Percentiles rank a stretch among this genome's conserved stretches.
Conservation (phyloP, 2,797 vertebrate genomes). For the Fistularia tabacaria region DNA sequence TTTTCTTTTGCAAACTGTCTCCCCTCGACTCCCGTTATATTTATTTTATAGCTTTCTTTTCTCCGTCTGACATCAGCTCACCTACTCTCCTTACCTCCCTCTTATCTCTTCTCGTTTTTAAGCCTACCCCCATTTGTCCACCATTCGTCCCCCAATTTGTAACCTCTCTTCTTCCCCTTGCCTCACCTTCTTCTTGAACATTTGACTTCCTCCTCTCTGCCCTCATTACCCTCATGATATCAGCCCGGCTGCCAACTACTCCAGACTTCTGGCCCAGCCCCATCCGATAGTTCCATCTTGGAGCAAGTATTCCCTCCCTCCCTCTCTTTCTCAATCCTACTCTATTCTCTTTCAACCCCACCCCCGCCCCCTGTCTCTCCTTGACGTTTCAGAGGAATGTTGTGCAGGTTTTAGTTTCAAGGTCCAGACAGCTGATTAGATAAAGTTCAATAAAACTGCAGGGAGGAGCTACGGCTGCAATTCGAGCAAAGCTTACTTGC, state of each 20-base stretch:
- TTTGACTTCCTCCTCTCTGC: conserved; percentile 11
- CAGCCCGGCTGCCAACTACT: conserved; percentile 19
- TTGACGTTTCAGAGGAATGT: conserved; percentile 47
- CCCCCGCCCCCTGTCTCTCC: not conserved
- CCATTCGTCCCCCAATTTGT: no score
- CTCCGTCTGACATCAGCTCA: no score
- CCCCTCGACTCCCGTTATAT: no score
- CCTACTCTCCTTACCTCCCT: conserved; percentile 1
- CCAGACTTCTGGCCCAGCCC: conserved; percentile 13
- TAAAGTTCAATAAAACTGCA: conserved; percentile 64
- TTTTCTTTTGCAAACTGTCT: no score
- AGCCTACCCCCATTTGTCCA: not conserved
- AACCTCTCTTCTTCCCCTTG: not conserved
- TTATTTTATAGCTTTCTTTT: no score
- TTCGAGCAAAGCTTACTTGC: conserved; percentile 6
- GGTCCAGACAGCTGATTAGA: conserved; percentile 66
- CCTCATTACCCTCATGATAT: conserved; percentile 32
- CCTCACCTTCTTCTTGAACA: conserved; percentile 7
- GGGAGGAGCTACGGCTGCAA: conserved; percentile 41
- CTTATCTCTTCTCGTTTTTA: not conserved
- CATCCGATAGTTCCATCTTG: not conserved
- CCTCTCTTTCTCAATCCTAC: not conserved
- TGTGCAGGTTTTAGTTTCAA: conserved; percentile 56
- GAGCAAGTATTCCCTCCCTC: conserved; percentile 17
- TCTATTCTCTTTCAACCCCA: not conserved